These are phyloP conservation scores for Pungitius pungitius DNA, from an alignment of 2,113 vertebrate species.

Conservation along the genomic window DNA sequence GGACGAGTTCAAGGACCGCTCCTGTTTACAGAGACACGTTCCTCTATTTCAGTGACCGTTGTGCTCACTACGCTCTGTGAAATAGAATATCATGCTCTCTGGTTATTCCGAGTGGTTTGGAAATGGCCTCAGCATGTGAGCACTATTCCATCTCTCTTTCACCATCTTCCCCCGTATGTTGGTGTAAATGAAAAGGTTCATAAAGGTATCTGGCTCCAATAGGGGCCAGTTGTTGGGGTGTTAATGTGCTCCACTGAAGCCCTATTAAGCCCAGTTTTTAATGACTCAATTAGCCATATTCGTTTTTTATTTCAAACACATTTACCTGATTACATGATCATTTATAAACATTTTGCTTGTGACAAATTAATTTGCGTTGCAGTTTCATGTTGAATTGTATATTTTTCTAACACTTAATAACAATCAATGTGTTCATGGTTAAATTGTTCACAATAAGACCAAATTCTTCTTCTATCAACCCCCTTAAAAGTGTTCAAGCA, in stretches of 20 bases:
- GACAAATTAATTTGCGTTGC: background rate
- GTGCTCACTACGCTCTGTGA: conserved; percentile 13
- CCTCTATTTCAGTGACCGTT: conserved; percentile 33
- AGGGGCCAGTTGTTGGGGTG: conserved; percentile 4
- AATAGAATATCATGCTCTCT: conserved; percentile 20
- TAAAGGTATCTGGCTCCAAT: conserved; percentile 12
- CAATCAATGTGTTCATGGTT: background rate
- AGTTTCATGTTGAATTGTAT: background rate
- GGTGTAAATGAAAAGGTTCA: conserved; percentile 40
- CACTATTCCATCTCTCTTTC: conserved; percentile 36
- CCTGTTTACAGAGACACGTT: conserved; percentile 32
- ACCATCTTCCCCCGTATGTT: conserved; percentile 26
- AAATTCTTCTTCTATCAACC: background rate
- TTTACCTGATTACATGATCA: too few species aligned
- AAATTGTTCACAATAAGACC: background rate
- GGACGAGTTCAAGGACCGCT: conserved; percentile 45
- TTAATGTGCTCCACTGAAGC: conserved; percentile 17
- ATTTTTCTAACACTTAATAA: background rate
- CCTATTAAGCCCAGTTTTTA: conserved; percentile 8
- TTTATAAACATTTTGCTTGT: background rate
- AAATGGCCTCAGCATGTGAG: conserved; percentile 44
- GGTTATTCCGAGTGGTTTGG: conserved; percentile 24
- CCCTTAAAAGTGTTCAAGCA: background rate
- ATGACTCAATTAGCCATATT: background rate
- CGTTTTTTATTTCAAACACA: background rate